These are phyloP conservation scores for Rhyacichthys aspro DNA, from an alignment of 2,797 vertebrate species.

Conservation along the genomic window DNA sequence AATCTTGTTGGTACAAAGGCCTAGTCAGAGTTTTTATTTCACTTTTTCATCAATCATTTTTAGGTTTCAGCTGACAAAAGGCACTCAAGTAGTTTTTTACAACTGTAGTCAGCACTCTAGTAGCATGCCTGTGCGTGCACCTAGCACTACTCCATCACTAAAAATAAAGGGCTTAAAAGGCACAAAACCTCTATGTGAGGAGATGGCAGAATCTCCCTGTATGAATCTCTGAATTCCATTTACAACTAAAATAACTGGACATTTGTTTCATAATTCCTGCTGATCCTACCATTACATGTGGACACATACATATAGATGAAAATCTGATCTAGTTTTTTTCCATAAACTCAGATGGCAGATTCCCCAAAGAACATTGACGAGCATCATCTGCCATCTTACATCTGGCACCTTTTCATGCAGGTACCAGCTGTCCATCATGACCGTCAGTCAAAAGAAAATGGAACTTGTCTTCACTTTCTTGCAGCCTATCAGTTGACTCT, in stretches of 20 bases:
- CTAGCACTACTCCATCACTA: conserved; percentile 61
- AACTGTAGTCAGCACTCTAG: conserved; percentile 49
- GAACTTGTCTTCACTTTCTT: conserved; percentile 22
- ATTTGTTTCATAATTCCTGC: conserved; percentile 17
- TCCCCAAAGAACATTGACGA: conserved; percentile 58
- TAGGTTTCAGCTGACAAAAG: conserved; percentile 33
- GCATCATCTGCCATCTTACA: conserved; percentile 31
- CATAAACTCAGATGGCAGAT: conserved; percentile 48
- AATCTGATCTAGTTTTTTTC: conserved; percentile 32
- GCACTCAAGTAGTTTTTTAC: conserved; percentile 44
- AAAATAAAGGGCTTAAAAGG: conserved; percentile 82
- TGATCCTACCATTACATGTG: conserved; percentile 16
- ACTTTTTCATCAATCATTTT: conserved; percentile 17
- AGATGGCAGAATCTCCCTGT: conserved; percentile 41
- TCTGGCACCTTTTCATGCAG: conserved; percentile 44
- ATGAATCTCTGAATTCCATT: conserved; percentile 42
- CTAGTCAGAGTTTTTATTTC: conserved; percentile 32
- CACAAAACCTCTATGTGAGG: conserved; percentile 68
- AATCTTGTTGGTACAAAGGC: conserved; percentile 61
- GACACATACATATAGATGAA: conserved; percentile 35
- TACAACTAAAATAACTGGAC: conserved; percentile 8
- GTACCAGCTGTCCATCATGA: conserved; percentile 46
- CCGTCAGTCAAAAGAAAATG: conserved; percentile 24
- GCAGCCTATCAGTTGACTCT: conserved; percentile 12
- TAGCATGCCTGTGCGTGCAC: conserved; percentile 74